Base-by-base conservation (phyloP, 2,797 vertebrate genomes). In the Sus cebifrons region DNA sequence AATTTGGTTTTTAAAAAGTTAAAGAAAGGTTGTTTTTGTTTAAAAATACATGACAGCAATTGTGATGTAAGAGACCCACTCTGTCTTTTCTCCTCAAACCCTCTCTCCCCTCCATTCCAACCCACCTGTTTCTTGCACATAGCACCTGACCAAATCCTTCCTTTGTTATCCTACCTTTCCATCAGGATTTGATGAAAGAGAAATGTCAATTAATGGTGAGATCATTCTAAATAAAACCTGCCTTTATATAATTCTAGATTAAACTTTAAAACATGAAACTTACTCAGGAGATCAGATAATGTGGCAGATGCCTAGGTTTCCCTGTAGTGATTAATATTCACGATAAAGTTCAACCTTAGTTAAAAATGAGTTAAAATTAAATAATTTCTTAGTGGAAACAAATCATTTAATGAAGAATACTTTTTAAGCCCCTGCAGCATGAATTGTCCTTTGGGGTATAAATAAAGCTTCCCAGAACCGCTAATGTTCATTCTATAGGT, bases 401-500 rank as follows among this genome's bases (percentile, higher is more conserved):
- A 8, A 0, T 84, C 7, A 70, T 81, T 97, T 98, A 90, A 95
- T 94, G 68, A 93, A 96, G 81, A 0, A 54, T 65, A 58, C 92
- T 75, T 94, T 81, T 93, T 87, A 96, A 92, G 64, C 1, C 32
- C 64, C 84, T 86, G 13, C 54, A 95, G 14, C 75, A 94, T 78
- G 67, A 91, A 86, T 25, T 96, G 52, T 86, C 67, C 87, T 97
- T 96, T 86, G 23, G 10, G 52, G 27, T 71, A 93, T 94, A 97
- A 97, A 82, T 10, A 92, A 52, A 96, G 64, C 85, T 96, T 96
- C 86, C 85, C 95, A 87, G 82, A 94, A 58, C 83, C 67, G 12
- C 75, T 94, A 94, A 97, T 95, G 32, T 78, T 97, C 89, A 97
- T 98, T 98, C 96, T 44, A 92, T 90, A 97, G 95, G 93, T 97